phyloP scores from a whole-genome alignment of 2,888 invertebrate genomes.

The Acrocyrtus sp. region DNA sequence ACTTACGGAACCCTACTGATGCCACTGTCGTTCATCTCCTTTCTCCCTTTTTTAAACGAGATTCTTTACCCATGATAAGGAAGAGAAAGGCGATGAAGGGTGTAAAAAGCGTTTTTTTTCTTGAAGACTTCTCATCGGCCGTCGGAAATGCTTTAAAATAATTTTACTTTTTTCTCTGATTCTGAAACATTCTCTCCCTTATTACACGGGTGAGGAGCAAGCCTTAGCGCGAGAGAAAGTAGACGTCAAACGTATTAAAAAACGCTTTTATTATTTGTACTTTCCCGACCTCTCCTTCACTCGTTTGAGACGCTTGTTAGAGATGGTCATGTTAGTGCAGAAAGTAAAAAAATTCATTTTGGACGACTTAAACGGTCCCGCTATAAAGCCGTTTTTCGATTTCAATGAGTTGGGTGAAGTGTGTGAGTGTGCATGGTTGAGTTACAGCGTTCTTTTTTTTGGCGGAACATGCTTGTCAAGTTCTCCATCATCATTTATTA shows the following conservation, averaged over 20 bases:
- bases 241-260: slow-evolving; percentile 31
- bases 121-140: slow-evolving; percentile 22
- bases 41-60: slow-evolving; percentile 22
- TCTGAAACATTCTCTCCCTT: slow-evolving; percentile 1
- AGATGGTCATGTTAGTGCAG: no score
- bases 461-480: slow-evolving; percentile 22
- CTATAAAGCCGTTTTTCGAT: no score
- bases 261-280: no score
- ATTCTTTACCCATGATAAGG: neutral
- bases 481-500: slow-evolving; percentile 42
- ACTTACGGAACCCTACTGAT: slow-evolving; percentile 37
- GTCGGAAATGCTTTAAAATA: slow-evolving; percentile 39
- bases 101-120: slow-evolving; percentile 35
- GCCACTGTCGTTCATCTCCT: slow-evolving; percentile 40
- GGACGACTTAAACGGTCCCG: no score
- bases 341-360: no score
- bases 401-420: no score
- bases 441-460: neutral
- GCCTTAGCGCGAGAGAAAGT: neutral
- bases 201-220: slow-evolving; percentile 16
- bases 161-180: slow-evolving; percentile 22
- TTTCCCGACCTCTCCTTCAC: no score
- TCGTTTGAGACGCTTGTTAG: no score
- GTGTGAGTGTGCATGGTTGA: neutral
- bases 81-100: slow-evolving; percentile 36